Conservation (phyloP, 37 sponge, comb jelly and placozoan genomes). For the Spongia lamella region DNA sequence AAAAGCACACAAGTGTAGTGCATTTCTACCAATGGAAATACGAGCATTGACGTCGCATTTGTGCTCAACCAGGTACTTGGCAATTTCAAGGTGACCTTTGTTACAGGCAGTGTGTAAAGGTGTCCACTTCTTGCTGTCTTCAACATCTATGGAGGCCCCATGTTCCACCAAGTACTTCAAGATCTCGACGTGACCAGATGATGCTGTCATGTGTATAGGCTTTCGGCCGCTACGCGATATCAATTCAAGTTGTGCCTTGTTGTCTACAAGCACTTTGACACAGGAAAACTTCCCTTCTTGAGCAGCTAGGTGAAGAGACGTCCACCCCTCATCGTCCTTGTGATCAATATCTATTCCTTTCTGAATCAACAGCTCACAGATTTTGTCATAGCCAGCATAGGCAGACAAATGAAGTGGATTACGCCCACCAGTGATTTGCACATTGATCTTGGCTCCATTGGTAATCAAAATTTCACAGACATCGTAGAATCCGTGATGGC, state of each 20-base stretch:
- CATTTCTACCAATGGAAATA: conserved; percentile 79
- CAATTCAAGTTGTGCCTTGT: conserved; percentile 43
- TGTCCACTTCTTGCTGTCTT: conserved; percentile 55
- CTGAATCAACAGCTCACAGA: conserved; percentile 42
- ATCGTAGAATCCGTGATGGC: conserved; percentile 59
- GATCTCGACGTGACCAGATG: conserved; percentile 43
- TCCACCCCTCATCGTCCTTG: conserved; percentile 65
- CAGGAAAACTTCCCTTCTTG: conserved; percentile 41
- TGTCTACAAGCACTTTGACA: conserved; percentile 42
- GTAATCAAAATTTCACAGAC: conserved; percentile 41
- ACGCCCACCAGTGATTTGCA: conserved; percentile 57
- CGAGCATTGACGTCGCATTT: conserved; percentile 63
- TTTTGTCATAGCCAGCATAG: conserved; percentile 35
- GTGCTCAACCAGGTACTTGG: conserved; percentile 36
- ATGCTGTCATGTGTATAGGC: conserved; percentile 65
- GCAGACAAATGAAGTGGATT: conserved; percentile 73
- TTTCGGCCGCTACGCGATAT: conserved; percentile 46
- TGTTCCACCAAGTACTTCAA: conserved; percentile 44
- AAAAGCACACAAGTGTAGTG: conserved; percentile 72
- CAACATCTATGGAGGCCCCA: conserved; percentile 55
- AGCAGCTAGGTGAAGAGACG: conserved; percentile 71
- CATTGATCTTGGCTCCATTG: conserved; percentile 46
- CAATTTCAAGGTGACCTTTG: conserved; percentile 63
- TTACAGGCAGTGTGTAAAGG: conserved; percentile 73
- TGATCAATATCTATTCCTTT: conserved; percentile 33